Evolutionary conservation across 2,797 vertebrate species (phyloP), one percentile per base, ranked within the genome.

Genomic region (Sandelia bainsii): DNA sequence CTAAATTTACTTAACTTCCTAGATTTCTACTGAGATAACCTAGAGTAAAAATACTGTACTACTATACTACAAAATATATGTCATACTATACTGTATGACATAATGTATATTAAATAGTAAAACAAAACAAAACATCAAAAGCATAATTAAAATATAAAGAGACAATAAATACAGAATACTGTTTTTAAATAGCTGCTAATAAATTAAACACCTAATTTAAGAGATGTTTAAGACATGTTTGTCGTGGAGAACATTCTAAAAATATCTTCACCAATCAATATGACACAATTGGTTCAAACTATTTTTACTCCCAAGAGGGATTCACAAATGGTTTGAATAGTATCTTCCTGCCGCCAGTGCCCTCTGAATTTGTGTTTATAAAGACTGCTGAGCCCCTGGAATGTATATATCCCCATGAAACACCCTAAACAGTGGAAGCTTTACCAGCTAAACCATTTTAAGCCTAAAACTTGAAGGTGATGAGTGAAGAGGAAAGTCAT

Each of bases 351-450:
- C 20, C 83, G 60, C 44, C 9, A 51, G 14, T 57, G 48, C 17
- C 45, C 27, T 80, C 63, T 63, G 62, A 83, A 73, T 62, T n/a
- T 37, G 60, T 69, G 54, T 78, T 72, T 44, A 54, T 70, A 20
- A 57, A 77, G 68, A 84, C 59, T 75, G 72, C 48, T 75, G 32
- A 67, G 67, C 74, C 67, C 62, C 81, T 48, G 46, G 44, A 62
- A 52, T 56, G 62, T 27, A 12, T 83, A 71, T 68, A 85, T 85
- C 27, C 69, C 57, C 76, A 70, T 67, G n/a, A 75, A 81, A 78
- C 74, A 69, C 16, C 20, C 59, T 29, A 48, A 32, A 70, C 58
- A 69, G 57, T 14, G 25, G 7, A 82, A 48, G 51, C 42, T 77
- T 75, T 78, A 81, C 45, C 23, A 12, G 37, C 66, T 72, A 81